Conservation (phyloP, 2,113 vertebrate genomes). For the Plotosus lineatus region DNA sequence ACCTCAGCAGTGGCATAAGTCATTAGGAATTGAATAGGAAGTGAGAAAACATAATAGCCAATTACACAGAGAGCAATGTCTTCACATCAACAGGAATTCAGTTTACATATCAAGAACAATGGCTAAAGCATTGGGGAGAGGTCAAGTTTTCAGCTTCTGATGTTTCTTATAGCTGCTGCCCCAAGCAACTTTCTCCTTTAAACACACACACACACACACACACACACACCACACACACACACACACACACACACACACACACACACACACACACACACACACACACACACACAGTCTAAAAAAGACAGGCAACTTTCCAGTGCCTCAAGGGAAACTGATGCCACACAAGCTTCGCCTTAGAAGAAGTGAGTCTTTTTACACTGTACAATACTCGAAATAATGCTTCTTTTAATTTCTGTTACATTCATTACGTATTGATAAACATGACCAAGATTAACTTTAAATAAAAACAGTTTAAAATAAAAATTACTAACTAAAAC, state of each 20-base stretch:
- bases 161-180: slow-evolving; percentile 53
- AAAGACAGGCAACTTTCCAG: not conserved
- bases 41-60: slow-evolving; percentile 66
- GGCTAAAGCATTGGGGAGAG: slow-evolving; percentile 60
- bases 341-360: not conserved
- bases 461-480: too few relatives aligned
- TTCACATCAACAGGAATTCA: slow-evolving; percentile 66
- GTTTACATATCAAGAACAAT: slow-evolving; percentile 64
- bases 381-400: not conserved
- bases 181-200: slow-evolving; percentile 21
- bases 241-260: not conserved
- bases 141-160: slow-evolving; percentile 55
- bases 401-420: not conserved
- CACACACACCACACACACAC: not conserved
- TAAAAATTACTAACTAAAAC: not conserved
- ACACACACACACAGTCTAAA: slow-evolving; percentile 6
- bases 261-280: not conserved
- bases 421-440: not conserved
- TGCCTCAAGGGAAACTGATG: not conserved
- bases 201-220: slow-evolving; percentile 20
- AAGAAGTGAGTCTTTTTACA: not conserved
- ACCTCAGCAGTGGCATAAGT: slow-evolving; percentile 57
- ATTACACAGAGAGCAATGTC: slow-evolving; percentile 69
- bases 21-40: slow-evolving; percentile 67
- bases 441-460: too few relatives aligned